These are phyloP conservation scores for Busseola fusca DNA, from an alignment of 2,888 invertebrate genomes.

Conservation along the genomic window DNA sequence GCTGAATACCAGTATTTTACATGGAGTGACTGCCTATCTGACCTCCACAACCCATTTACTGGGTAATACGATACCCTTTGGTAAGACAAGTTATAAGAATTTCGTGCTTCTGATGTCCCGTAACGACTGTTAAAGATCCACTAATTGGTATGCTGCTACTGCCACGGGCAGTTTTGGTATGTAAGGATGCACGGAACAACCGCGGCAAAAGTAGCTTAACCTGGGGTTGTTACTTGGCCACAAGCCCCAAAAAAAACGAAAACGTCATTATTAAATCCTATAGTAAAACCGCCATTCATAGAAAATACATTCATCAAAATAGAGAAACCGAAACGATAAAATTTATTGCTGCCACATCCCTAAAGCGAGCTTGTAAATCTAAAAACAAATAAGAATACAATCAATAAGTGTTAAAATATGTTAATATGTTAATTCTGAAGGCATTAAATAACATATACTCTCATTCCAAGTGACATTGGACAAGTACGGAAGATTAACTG, in stretches of 20 bases:
- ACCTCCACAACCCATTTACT: no score
- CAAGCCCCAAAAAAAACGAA: constrained; percentile 4
- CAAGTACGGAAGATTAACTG: constrained; percentile 67
- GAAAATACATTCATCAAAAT: constrained; percentile 39
- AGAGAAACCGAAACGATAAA: constrained; percentile 36
- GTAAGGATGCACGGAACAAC: no score
- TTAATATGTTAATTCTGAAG: constrained; percentile 70
- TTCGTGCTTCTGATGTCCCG: no score
- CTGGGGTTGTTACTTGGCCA: no score
- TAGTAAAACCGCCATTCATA: constrained; percentile 35
- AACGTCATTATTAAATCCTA: constrained; percentile 19
- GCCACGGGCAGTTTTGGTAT: no score
- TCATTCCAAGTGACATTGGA: constrained; percentile 60
- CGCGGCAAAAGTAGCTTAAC: no score
- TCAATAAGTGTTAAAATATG: constrained; percentile 75
- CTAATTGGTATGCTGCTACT: no score
- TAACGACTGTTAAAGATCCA: no score
- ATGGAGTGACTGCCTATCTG: no score
- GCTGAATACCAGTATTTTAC: no score
- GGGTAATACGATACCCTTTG: no score
- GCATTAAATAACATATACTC: constrained; percentile 65
- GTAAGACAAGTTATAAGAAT: no score
- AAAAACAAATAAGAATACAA: constrained; percentile 70
- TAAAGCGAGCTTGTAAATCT: constrained; percentile 63
- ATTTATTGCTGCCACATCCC: constrained; percentile 48